Evolutionary conservation across 2,113 vertebrate species (phyloP), one percentile per base, ranked within the genome.

Genomic region (Sprattus sprattus): DNA sequence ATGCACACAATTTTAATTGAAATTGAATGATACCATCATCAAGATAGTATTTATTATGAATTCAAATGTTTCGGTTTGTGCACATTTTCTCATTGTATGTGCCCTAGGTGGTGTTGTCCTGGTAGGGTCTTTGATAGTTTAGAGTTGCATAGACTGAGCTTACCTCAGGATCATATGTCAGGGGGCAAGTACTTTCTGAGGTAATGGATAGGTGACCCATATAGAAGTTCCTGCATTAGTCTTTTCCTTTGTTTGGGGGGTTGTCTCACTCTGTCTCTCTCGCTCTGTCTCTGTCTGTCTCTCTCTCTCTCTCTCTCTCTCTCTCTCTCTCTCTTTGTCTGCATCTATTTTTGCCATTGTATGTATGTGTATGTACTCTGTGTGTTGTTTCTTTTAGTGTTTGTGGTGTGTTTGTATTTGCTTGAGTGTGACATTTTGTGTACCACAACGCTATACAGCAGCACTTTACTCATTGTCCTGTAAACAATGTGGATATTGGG

Each of bases 391-490:
- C 45, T 67, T 54, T 20, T 16, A 80, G 81, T 83, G 64, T 75
- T 1, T 64, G 46, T 71, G 64, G 60, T 71, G 64, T 71, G 64
- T 71, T 8, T 71, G 25, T 71, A 13, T 71, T 25, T 71, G 20
- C n/a, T 6, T 64, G 6, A 64, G 64, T 71, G 64, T 32, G 64
- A 71, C 64, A 75, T 82, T 75, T 9, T 3, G 47, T 81, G 81
- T 47, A 57, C 54, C 81, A 67, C 71, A 47, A 45, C 64, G 78
- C 50, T 85, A 83, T 83, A 83, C 87, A 60, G 49, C 67, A 81
- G 64, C 81, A 81, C 52, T 60, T 88, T 78, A 46, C 47, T 54
- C 83, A 88, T 86, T 88, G 87, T 88, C 85, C 60, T 84, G n/a
- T 57, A 47, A 86, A 88, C 84, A 86, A 88, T 88, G 78, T 45